Evolutionary conservation across 2,888 invertebrate genomes (phyloP).

Genomic region (Yponomeuta cagnagella): DNA sequence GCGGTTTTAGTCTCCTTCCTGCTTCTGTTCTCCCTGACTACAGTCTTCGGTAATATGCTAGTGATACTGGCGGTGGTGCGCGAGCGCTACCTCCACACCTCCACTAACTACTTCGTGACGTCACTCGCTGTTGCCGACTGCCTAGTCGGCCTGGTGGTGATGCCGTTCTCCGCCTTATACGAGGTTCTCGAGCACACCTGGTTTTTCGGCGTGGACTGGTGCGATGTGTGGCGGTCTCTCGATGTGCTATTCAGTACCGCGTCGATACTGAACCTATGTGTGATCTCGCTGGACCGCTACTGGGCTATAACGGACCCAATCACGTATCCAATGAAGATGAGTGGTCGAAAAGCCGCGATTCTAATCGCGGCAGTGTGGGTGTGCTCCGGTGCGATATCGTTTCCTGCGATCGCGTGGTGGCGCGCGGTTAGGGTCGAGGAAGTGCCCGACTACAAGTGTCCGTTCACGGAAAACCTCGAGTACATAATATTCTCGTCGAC

Average conservation of each 20-base stretch:
- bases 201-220: slow-evolving; percentile 97
- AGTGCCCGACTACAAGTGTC: slow-evolving; percentile 90
- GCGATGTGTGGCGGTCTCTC: slow-evolving; percentile 97
- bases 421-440: slow-evolving; percentile 88
- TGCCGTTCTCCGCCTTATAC: slow-evolving; percentile 96
- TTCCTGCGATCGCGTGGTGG: slow-evolving; percentile 98
- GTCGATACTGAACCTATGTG: slow-evolving; percentile 97
- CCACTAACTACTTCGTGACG: slow-evolving; percentile 98
- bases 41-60: slow-evolving; percentile 95
- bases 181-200: slow-evolving; percentile 93
- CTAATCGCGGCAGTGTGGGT: slow-evolving; percentile 97
- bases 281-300: slow-evolving; percentile 96
- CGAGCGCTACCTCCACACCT: slow-evolving; percentile 95
- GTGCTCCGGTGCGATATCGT: slow-evolving; percentile 96
- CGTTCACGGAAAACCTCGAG: slow-evolving; percentile 96
- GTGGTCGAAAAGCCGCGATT: slow-evolving; percentile 87
- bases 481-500: slow-evolving; percentile 98
- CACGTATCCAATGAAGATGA: slow-evolving; percentile 97
- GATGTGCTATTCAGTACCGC: slow-evolving; percentile 98
- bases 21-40: slow-evolving; percentile 91
- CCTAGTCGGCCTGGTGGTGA: slow-evolving; percentile 95
- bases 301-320: slow-evolving; percentile 99
- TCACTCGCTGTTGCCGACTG: slow-evolving; percentile 98
- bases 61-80: slow-evolving; percentile 95
- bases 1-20: slow-evolving; percentile 87